A percentile compares a stretch with the other conserved stretches of the same genome.
phyloP scores from a whole-genome alignment of 2,113 vertebrate genomes.

The Xerus inauris region DNA sequence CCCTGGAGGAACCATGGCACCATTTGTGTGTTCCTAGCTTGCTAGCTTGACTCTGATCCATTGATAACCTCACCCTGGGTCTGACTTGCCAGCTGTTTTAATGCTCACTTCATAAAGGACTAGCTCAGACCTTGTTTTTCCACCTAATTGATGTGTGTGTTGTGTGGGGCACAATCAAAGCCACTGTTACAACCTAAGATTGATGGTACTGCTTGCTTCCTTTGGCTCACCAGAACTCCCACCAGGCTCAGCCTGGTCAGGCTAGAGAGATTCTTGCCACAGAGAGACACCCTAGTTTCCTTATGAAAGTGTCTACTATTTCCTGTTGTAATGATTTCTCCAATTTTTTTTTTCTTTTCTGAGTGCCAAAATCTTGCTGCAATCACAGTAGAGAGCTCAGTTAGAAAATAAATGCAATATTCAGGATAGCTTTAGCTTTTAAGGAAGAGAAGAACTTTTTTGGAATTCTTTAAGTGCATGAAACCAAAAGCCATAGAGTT shows the following conservation, averaged over 20 bases:
- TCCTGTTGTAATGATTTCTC: not conserved
- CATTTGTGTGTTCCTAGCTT: slow-evolving; percentile 65
- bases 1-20: not conserved
- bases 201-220: slow-evolving; percentile 52
- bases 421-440: not conserved
- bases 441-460: not conserved
- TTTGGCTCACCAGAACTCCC: slow-evolving; percentile 52
- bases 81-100: slow-evolving; percentile 68
- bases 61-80: slow-evolving; percentile 71
- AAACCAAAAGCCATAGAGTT: not conserved
- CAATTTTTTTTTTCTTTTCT: not conserved
- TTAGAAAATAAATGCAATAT: not conserved
- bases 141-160: slow-evolving; percentile 65
- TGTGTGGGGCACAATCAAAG: slow-evolving; percentile 67
- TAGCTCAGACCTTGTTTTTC: slow-evolving; percentile 63
- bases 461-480: not conserved
- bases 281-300: not conserved
- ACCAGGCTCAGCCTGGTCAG: not conserved
- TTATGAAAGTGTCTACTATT: slow-evolving; percentile 36
- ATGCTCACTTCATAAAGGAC: slow-evolving; percentile 46
- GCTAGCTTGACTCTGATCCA: slow-evolving; percentile 66
- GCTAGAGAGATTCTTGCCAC: not conserved
- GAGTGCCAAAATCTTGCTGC: not conserved
- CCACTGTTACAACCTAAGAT: slow-evolving; percentile 57
- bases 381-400: not conserved